Evolutionary conservation across 2,888 invertebrate genomes (phyloP).

Genomic region (Parthenolecanium corni): DNA sequence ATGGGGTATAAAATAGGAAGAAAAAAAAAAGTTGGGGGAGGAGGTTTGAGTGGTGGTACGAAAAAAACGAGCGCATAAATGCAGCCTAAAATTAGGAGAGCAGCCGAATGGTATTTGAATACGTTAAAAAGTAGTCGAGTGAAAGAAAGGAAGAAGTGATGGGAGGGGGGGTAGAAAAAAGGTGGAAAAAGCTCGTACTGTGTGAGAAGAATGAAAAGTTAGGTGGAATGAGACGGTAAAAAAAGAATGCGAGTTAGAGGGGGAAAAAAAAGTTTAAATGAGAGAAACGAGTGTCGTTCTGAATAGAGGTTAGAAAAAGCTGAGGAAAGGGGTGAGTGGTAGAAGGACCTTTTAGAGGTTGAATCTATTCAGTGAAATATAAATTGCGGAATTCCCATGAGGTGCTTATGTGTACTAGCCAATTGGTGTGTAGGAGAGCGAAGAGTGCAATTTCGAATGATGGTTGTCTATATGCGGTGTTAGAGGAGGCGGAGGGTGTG

Average conservation of each 20-base stretch:
- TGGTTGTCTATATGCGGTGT: too few species aligned
- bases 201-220: too few species aligned
- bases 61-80: conserved; percentile 27
- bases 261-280: too few species aligned
- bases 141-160: too few species aligned
- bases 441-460: not conserved
- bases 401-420: not conserved
- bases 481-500: not conserved
- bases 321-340: not conserved
- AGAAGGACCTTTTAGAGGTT: conserved; percentile 9
- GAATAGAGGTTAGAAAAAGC: too few species aligned
- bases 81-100: conserved; percentile 26
- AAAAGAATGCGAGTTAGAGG: not conserved
- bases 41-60: too few species aligned
- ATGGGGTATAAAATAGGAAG: too few species aligned
- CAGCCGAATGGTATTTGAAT: conserved; percentile 18
- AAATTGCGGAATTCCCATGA: conserved; percentile 24
- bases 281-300: too few species aligned
- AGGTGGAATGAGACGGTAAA: not conserved
- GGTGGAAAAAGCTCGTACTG: too few species aligned
- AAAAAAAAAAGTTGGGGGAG: conserved; percentile 6
- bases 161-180: too few species aligned
- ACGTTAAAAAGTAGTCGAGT: conserved; percentile 3
- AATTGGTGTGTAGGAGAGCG: not conserved
- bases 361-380: conserved; percentile 22